These are phyloP conservation scores for Musca vetustissima DNA, from an alignment of 1,140 invertebrate genomes.

Conservation along the genomic window DNA sequence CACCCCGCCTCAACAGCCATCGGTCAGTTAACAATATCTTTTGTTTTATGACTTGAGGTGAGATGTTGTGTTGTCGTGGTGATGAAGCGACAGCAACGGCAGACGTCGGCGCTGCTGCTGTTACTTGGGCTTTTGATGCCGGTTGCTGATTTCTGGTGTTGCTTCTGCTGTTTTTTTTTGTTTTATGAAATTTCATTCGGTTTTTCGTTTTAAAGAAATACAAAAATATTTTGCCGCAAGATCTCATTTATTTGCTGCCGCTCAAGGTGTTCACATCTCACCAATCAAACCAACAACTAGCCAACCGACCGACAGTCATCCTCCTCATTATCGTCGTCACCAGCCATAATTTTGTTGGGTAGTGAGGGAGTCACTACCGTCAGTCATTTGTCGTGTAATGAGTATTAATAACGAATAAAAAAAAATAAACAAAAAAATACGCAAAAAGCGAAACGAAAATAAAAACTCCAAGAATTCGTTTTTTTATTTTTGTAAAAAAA, in stretches of 20 bases:
- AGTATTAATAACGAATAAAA: background rate
- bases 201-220: constrained; percentile 46
- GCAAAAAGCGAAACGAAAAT: too few relatives aligned
- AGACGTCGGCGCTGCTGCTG: too few relatives aligned
- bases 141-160: background rate
- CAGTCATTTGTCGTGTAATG: background rate
- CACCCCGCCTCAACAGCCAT: too few relatives aligned
- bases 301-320: constrained; percentile 13
- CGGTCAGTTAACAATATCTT: too few relatives aligned
- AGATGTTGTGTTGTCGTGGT: background rate
- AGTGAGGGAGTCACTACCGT: background rate
- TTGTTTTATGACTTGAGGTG: too few relatives aligned
- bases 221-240: constrained; percentile 46
- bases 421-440: background rate
- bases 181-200: constrained; percentile 15
- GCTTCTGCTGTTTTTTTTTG: background rate
- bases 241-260: constrained; percentile 55
- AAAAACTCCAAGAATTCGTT: too few relatives aligned
- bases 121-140: background rate
- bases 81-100: too few relatives aligned
- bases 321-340: background rate
- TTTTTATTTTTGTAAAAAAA: too few relatives aligned
- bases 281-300: too few relatives aligned
- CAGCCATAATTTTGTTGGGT: too few relatives aligned
- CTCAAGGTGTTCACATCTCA: constrained; percentile 50